A percentile compares a stretch with the other conserved stretches of the same genome.
phyloP scores from a whole-genome alignment of 1,140 invertebrate species.

The Magallana ariakensis region DNA sequence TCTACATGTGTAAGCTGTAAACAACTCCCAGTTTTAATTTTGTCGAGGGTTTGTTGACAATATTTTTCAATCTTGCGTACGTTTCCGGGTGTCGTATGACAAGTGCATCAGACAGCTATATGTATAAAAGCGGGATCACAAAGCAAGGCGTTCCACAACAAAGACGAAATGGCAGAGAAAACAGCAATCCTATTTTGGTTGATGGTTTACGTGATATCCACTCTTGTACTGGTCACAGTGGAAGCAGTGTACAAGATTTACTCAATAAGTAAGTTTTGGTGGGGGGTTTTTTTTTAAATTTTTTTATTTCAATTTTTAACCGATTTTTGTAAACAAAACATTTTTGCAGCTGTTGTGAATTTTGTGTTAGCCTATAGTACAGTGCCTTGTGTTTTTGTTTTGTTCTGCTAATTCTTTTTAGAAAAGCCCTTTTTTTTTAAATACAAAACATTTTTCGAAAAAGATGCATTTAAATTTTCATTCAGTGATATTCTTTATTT shows the following conservation, averaged over 20 bases:
- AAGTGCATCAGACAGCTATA: background rate
- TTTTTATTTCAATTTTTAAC: background rate
- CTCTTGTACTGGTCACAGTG: background rate
- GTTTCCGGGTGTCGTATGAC: background rate
- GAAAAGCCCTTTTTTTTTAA: background rate
- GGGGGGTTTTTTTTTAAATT: background rate
- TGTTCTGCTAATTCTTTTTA: too few relatives aligned
- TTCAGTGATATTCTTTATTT: background rate
- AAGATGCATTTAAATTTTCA: background rate
- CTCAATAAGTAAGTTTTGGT: background rate
- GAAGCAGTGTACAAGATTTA: background rate
- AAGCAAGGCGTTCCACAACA: background rate
- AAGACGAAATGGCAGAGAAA: conserved; percentile 4
- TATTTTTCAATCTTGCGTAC: background rate
- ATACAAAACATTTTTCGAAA: background rate
- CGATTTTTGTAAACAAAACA: background rate
- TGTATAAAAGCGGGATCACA: background rate
- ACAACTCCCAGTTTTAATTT: background rate
- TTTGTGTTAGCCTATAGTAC: too few relatives aligned
- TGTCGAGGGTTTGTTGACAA: background rate
- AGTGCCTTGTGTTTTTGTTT: background rate
- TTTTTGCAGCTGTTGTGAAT: background rate
- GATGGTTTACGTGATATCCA: background rate
- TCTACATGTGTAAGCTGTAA: background rate
- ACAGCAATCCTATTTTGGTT: background rate